These are phyloP conservation scores for Melanostoma mellinum DNA, from an alignment of 2,888 invertebrate genomes.

Conservation along the genomic window DNA sequence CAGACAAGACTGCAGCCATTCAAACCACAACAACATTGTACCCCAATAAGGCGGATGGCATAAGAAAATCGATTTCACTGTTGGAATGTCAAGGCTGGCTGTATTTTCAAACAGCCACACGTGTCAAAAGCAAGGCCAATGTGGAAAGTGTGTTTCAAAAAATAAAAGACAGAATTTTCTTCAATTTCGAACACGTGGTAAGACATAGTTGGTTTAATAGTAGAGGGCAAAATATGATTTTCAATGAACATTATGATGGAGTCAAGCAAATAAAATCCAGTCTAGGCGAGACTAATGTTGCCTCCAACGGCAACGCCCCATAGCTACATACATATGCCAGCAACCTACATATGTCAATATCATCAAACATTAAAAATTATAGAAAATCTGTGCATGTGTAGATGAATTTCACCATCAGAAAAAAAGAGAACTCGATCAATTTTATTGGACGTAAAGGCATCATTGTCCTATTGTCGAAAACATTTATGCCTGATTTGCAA, in stretches of 20 bases:
- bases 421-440: too few species aligned
- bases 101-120: constrained; percentile 44
- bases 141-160: constrained; percentile 24
- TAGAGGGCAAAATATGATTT: not conserved
- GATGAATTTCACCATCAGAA: constrained; percentile 1
- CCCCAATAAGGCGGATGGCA: not conserved
- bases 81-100: constrained; percentile 64
- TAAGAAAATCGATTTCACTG: constrained; percentile 55
- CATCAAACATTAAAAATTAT: not conserved
- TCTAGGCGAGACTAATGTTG: constrained; percentile 13
- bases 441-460: too few species aligned
- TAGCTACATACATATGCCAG: not conserved
- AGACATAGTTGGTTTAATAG: constrained; percentile 5
- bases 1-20: too few species aligned
- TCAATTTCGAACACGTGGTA: constrained; percentile 7
- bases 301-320: too few species aligned
- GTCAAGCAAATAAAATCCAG: constrained; percentile 20
- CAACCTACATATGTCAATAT: constrained; percentile 11
- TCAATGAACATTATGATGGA: constrained; percentile 12
- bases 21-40: not conserved
- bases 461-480: too few species aligned
- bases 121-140: constrained; percentile 41
- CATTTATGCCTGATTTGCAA: too few species aligned
- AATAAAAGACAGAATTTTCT: constrained; percentile 4
- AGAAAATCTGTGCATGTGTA: constrained; percentile 1